phyloP scores from a whole-genome alignment of 2,888 invertebrate genomes.

The Plusia festucae region DNA sequence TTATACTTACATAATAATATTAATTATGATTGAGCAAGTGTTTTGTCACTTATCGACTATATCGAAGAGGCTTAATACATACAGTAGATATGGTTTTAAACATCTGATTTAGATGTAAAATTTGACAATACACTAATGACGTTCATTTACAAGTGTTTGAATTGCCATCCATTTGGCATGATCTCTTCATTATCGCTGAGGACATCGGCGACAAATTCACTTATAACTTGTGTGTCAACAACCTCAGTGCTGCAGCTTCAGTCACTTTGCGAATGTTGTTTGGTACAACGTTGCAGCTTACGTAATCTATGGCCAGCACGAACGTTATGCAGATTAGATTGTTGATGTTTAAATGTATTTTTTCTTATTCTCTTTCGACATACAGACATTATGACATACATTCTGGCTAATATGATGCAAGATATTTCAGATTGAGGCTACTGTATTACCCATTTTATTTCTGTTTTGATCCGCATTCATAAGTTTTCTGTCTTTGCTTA shows the following conservation, averaged over 20 bases:
- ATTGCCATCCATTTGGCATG: background rate
- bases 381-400: background rate
- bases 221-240: slow-evolving; percentile 21
- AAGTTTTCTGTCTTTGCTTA: no score
- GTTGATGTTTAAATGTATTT: slow-evolving; percentile 14
- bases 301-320: slow-evolving; percentile 19
- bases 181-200: background rate
- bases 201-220: slow-evolving; percentile 9
- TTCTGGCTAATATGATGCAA: no score
- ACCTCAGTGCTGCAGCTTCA: slow-evolving; percentile 9
- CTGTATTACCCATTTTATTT: no score
- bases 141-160: background rate
- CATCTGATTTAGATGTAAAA: background rate
- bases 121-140: no score
- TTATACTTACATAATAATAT: no score
- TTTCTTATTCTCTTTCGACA: background rate
- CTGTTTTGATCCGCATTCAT: no score
- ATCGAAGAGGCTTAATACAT: no score
- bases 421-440: no score
- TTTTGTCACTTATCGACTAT: no score
- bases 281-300: slow-evolving; percentile 22
- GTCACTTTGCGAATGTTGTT: slow-evolving; percentile 39
- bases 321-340: slow-evolving; percentile 44
- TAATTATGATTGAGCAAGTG: no score
- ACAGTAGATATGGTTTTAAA: no score